These are phyloP conservation scores for Streptopelia turtur DNA, from an alignment of 2,797 vertebrate species.

Conservation along the genomic window DNA sequence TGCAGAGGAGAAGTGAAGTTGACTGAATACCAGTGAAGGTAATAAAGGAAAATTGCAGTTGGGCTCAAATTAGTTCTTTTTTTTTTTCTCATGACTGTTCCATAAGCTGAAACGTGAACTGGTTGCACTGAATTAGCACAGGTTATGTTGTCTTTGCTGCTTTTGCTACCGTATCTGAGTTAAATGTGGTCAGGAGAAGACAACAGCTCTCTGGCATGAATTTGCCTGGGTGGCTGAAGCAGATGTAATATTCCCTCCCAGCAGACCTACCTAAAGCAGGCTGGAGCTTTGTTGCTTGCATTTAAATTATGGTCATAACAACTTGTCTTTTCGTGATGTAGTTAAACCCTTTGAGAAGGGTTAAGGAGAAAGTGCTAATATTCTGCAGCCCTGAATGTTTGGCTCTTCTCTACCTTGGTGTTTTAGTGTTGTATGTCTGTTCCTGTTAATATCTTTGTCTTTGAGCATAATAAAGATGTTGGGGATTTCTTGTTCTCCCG, in stretches of 20 bases:
- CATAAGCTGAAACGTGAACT: background rate
- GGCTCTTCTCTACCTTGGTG: background rate
- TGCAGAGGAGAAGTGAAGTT: background rate
- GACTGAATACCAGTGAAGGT: background rate
- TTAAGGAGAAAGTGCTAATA: background rate
- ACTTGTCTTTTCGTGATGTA: background rate
- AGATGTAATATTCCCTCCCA: background rate
- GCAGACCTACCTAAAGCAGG: background rate
- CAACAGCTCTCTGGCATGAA: background rate
- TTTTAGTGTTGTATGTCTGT: slow-evolving; percentile 3
- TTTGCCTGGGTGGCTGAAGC: background rate
- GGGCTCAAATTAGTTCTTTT: background rate
- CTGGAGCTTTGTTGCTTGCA: background rate
- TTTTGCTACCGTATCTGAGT: background rate
- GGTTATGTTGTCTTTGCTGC: background rate
- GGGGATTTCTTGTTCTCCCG: slow-evolving; percentile 41
- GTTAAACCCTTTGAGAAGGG: slow-evolving; percentile 10
- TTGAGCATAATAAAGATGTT: slow-evolving; percentile 20
- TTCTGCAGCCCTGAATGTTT: background rate
- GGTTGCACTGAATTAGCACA: background rate
- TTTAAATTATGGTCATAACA: slow-evolving; percentile 7
- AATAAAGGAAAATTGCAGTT: slow-evolving; percentile 5
- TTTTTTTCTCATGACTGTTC: background rate
- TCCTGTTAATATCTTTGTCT: slow-evolving; percentile 49
- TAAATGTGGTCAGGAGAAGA: background rate